Evolutionary conservation across 2,113 vertebrate species (phyloP), one percentile per base, ranked within the genome.

Genomic region (Calonectris borealis): DNA sequence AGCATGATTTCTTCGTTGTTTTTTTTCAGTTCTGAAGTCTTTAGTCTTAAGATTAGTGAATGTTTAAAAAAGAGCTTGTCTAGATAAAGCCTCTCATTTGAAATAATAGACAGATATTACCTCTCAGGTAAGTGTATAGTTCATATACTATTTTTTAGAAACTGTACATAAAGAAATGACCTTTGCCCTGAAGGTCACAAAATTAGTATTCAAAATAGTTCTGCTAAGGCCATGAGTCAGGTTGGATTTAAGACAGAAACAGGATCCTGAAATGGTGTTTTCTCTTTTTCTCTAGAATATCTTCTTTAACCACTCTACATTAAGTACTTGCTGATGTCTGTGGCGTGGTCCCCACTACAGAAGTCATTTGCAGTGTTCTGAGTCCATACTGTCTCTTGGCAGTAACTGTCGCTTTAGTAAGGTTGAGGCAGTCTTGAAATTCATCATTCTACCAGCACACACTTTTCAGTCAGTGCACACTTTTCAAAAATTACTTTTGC

Each of bases 281-380:
- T 13, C 32, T 42, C 9, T 65, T 0, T 76, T 92, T 79, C 18
- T 75, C 36, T 66, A 58, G 27, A 70, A 22, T 36, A 19, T 7
- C 10, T 88, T 51, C 38, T 89, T 69, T 46, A 57, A 29, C 15
- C 25, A 25, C 48, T 29, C 26, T 24, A 13, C 27, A 21, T 24
- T 9, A 44, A 76, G 13, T 57, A 31, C 18, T 31, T 61, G 49
- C 36, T 77, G 40, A 25, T 73, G 26, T 5, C 42, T 38, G 14
- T 49, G 69, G 1, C 1, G 2, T 16, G 15, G 15, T 42, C 49
- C 25, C 58, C 52, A 16, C 52, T 32, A 0, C 1, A 66, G 36
- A 71, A 68, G 15, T 21, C 12, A 16, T 10, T 32, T 2, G 1
- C 46, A 36, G 31, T 79, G 48, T 68, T 77, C 54, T 22, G 31